Percentiles rank a stretch among this genome's conserved stretches.
These are phyloP conservation scores for Saturnia pavonia DNA, from an alignment of 2,888 invertebrate genomes.

Conservation along the genomic window DNA sequence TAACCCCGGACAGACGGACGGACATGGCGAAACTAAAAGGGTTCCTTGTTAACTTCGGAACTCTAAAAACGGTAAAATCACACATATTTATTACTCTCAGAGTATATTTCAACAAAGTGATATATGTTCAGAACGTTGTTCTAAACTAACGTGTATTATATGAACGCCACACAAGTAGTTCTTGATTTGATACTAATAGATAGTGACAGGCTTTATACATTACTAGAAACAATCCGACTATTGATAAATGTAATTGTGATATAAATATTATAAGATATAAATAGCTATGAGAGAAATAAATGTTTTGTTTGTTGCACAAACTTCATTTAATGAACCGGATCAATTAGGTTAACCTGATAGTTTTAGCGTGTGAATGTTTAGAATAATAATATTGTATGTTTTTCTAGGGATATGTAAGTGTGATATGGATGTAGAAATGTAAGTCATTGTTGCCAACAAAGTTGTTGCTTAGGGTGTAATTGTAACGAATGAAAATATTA, in stretches of 20 bases:
- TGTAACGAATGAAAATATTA: neutral
- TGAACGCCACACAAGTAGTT: slow-evolving; percentile 10
- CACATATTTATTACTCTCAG: too few species aligned
- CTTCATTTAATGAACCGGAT: neutral
- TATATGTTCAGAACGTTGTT: neutral
- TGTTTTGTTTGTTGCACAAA: neutral
- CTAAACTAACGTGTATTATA: neutral
- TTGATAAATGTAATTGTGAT: slow-evolving; percentile 8
- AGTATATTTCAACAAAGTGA: neutral
- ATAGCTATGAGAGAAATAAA: neutral
- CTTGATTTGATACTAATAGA: neutral
- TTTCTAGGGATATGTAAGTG: too few species aligned
- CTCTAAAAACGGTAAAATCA: too few species aligned
- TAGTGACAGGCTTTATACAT: neutral
- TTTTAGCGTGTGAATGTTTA: neutral
- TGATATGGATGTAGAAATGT: neutral
- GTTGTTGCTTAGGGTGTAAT: neutral
- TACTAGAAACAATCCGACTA: neutral
- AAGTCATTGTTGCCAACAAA: neutral
- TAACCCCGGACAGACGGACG: too few species aligned
- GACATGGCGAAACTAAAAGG: too few species aligned
- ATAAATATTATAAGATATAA: neutral
- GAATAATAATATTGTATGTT: too few species aligned
- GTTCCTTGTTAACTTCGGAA: too few species aligned
- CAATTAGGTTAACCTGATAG: neutral